Base-by-base conservation (phyloP, 2,888 invertebrate species). In the Tenthredo mesomela region DNA sequence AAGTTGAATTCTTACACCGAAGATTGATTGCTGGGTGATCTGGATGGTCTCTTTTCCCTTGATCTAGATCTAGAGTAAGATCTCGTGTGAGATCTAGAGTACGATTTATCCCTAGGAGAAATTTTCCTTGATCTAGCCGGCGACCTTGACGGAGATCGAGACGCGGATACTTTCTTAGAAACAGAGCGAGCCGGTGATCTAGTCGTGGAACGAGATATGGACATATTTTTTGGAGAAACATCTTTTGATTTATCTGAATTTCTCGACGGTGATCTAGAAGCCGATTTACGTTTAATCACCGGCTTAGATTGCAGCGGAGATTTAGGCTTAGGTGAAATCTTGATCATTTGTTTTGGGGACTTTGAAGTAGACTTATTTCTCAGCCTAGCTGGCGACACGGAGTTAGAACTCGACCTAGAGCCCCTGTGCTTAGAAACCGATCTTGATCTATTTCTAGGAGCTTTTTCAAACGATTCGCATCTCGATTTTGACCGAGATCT, bases 11-110 rank as follows among this genome's bases (percentile, higher is more conserved):
- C 80, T 80, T 70, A 82, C 82, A 43, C 67, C 3, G 82, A 67
- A 50, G 82, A 82, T 18, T 82, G 82, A n/a, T 82, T 82, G 47
- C 82, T 82, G 50, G 82, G 82, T 47, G 82, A 82, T 33, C 82
- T 65, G 4, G 75, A 58, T 21, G 84, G 61, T 78, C 87, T 87
- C 9, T 89, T 88, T 5, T 88, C 89, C 7, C 88, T 87, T 4
- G 89, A 88, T 3, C 67, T 80, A n/a, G 89, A 88, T 54, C 88
- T 84, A 3, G 92, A 91, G 58, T 89, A 88, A 12, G 91, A 90
- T 65, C 89, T 88, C 25, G 90, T 90, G 2, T 87, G 87, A 1
- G 90, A 90, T 40, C 89, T 86, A 9, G 89, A 89, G 73, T 89
- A 90, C 0, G 90, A 90, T 65, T 90, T 92, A 10, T 87, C 87